These are phyloP conservation scores for Hydrolagus colliei DNA, from an alignment of 2,797 vertebrate genomes.

Conservation along the genomic window DNA sequence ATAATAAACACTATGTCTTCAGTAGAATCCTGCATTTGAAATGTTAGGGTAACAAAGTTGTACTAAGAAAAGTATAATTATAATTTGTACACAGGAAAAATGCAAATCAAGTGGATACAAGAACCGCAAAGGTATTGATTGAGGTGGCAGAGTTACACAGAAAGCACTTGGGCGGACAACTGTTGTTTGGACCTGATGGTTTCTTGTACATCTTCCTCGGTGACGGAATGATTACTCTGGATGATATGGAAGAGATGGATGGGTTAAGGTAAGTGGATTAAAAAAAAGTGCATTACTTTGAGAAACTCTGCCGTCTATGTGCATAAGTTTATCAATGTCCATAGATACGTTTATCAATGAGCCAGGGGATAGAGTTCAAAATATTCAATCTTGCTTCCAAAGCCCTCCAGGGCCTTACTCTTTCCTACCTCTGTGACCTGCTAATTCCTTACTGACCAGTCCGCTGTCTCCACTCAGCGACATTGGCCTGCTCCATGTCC, in stretches of 20 bases:
- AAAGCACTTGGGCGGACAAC: constrained; percentile 90
- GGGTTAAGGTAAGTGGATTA: constrained; percentile 78
- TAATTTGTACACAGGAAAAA: constrained; percentile 72
- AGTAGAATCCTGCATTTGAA: too few relatives aligned
- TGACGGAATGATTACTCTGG: constrained; percentile 96
- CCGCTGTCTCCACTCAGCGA: too few relatives aligned
- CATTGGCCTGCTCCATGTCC: too few relatives aligned
- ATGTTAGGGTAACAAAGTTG: neutral
- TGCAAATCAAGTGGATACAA: constrained; percentile 81
- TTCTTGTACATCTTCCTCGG: constrained; percentile 89
- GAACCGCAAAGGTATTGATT: constrained; percentile 80
- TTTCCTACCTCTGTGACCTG: too few relatives aligned
- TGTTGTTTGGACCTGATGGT: constrained; percentile 84
- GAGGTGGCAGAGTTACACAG: constrained; percentile 94
- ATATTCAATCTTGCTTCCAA: too few relatives aligned
- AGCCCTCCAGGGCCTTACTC: too few relatives aligned
- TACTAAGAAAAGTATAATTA: neutral
- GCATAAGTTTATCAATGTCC: too few relatives aligned
- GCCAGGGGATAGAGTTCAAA: too few relatives aligned
- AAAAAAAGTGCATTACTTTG: neutral
- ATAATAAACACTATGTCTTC: too few relatives aligned
- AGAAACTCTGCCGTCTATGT: neutral
- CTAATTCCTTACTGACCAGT: too few relatives aligned
- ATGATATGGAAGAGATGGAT: constrained; percentile 99
- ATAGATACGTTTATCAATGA: too few relatives aligned